Evolutionary conservation across 1,140 invertebrate species (phyloP), one percentile per base, ranked within the genome.

Genomic region (Oppia nitens): DNA sequence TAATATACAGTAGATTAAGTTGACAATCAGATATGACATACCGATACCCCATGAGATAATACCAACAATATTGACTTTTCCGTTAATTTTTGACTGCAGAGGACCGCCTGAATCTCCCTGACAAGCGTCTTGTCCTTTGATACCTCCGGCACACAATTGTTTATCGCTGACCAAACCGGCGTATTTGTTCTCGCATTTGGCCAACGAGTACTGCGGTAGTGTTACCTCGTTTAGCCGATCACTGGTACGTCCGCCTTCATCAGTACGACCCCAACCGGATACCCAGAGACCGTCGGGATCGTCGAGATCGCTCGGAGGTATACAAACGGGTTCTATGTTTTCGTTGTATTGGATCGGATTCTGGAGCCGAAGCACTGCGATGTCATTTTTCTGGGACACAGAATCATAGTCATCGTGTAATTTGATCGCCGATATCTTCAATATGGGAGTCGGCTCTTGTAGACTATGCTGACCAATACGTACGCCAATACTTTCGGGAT

Each of bases 91-190:
- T 9, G 17, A 14, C 29, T 27, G 47, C 1, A 54, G 20, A 12
- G 57, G 57, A 9, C 57, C 57, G n/a, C 58, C 58, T n/a, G 32
- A 47, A 25, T 60, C 58, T 14, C 58, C 58, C 53, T 60, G 58
- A 55, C 58, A 59, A 12, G 48, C 24, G 47, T 59, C 57, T 55
- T 53, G 17, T 14, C 26, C 27, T 47, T 60, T 21, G 26, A 26
- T 40, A 4, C 50, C 48, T 17, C 57, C 57, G 14, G 57, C 57
- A 52, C 57, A 59, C 24, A 59, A 14, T n/a, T 25, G 24, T n/a
- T 45, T 59, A 2, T 26, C 27, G 29, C 25, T 59, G 20, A 59
- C 29, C 3, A 57, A n/a, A 47, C 25, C 40, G 17, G 40, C 47
- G 21, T 47, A 29, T 20, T 26, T 28, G 17, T 45, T 25, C 26